A percentile compares a stretch with the other conserved stretches of the same genome.
Conservation (phyloP, 1,140 invertebrate species). For the Tribolium madens region DNA sequence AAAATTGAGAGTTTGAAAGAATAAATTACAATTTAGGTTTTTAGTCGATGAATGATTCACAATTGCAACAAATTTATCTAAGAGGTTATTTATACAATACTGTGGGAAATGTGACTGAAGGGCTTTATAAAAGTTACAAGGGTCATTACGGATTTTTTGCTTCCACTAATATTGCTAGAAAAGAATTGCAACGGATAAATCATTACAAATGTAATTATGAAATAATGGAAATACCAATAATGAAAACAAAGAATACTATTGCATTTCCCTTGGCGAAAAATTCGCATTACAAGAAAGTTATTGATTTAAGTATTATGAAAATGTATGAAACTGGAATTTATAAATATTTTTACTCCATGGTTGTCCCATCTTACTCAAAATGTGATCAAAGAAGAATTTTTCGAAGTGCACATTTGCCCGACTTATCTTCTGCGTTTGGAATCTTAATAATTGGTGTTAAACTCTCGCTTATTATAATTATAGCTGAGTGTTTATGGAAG, state of each 20-base stretch:
- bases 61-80: conserved; percentile 56
- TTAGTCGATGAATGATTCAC: conserved; percentile 51
- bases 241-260: conserved; percentile 45
- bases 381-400: conserved; percentile 49
- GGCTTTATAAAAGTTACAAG: conserved; percentile 48
- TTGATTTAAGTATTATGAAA: conserved; percentile 54
- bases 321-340: conserved; percentile 55
- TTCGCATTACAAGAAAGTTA: conserved; percentile 53
- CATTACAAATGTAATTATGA: conserved; percentile 55
- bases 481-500: conserved; percentile 52
- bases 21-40: conserved; percentile 20
- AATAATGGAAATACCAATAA: conserved; percentile 51
- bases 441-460: conserved; percentile 47
- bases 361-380: conserved; percentile 42
- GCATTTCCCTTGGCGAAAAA: conserved; percentile 50
- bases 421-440: conserved; percentile 48
- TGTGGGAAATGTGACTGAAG: conserved; percentile 52
- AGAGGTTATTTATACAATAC: conserved; percentile 54
- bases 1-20: background rate
- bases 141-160: conserved; percentile 56
- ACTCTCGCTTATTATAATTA: conserved; percentile 16
- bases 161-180: conserved; percentile 49
- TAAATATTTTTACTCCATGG: conserved; percentile 46
- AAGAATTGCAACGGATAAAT: conserved; percentile 48
- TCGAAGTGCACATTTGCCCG: conserved; percentile 53